A percentile compares a stretch with the other conserved stretches of the same genome.
Conservation (phyloP, 2,888 invertebrate species). For the Bellardia bayeri region DNA sequence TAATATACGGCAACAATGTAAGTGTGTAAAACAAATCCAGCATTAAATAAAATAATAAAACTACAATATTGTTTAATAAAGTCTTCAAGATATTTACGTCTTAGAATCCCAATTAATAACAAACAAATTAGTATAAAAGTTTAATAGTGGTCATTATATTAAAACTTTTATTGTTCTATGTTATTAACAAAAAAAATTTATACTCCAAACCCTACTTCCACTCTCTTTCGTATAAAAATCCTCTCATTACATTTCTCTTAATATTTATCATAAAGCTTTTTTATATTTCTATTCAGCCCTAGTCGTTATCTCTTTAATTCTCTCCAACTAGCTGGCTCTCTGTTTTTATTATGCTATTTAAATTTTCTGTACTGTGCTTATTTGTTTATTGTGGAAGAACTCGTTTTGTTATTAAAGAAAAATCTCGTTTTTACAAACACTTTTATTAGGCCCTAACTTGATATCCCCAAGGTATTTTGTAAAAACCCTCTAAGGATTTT, state of each 20-base stretch:
- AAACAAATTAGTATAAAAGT: no score
- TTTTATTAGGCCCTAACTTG: constrained; percentile 59
- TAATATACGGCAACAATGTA: no score
- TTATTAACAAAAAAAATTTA: no score
- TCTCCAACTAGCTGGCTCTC: constrained; percentile 22
- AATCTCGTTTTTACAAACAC: constrained; percentile 18
- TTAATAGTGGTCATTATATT: no score
- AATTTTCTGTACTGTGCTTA: constrained; percentile 11
- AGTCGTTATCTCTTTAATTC: neutral
- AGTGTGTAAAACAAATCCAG: no score
- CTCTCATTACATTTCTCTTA: neutral
- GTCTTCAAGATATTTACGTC: no score
- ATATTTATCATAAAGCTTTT: neutral
- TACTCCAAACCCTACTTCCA: no score
- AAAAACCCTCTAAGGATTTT: constrained; percentile 25
- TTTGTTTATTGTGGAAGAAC: constrained; percentile 21
- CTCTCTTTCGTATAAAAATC: no score
- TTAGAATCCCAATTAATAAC: no score
- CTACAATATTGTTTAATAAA: no score
- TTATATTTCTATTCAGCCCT: neutral
- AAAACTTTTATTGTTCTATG: no score
- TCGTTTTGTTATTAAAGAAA: constrained; percentile 16
- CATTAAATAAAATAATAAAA: no score
- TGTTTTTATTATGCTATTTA: constrained; percentile 7
- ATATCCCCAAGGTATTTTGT: constrained; percentile 38